Percentiles rank a stretch among this genome's conserved stretches.
These are phyloP conservation scores for Sisor rabdophorus DNA, from an alignment of 2,113 vertebrate genomes.

Conservation along the genomic window DNA sequence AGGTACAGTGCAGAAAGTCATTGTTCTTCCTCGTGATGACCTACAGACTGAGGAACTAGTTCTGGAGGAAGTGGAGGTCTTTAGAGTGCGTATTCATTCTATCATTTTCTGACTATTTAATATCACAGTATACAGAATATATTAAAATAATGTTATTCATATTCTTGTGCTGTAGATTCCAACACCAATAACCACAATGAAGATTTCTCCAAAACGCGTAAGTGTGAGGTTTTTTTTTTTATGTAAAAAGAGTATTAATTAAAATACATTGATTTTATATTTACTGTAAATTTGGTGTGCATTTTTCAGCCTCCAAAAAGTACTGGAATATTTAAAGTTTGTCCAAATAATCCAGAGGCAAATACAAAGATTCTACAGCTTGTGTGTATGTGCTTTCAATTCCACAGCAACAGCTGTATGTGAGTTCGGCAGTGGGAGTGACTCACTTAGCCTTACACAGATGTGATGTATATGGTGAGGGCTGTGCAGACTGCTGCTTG, in stretches of 20 bases:
- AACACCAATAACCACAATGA: slow-evolving; percentile 90
- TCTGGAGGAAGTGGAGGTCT: slow-evolving; percentile 95
- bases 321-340: no score
- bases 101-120: neutral
- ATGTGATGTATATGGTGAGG: slow-evolving; percentile 90
- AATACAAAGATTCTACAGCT: no score
- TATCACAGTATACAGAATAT: neutral
- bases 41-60: slow-evolving; percentile 93
- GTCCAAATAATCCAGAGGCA: no score
- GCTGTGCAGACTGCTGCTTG: slow-evolving; percentile 94
- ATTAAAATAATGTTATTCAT: neutral
- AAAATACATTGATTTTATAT: neutral
- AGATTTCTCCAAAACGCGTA: slow-evolving; percentile 96
- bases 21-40: slow-evolving; percentile 93
- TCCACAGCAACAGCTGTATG: slow-evolving; percentile 93
- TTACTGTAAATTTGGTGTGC: neutral
- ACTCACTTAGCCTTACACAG: slow-evolving; percentile 94
- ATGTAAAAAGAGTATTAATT: neutral
- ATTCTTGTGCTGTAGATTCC: slow-evolving; percentile 71
- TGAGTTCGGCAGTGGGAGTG: slow-evolving; percentile 85
- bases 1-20: slow-evolving; percentile 95
- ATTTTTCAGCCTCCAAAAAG: neutral
- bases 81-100: slow-evolving; percentile 74
- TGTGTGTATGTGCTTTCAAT: slow-evolving; percentile 3
- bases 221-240: slow-evolving; percentile 40